Base-by-base conservation (phyloP, 2,888 invertebrate genomes). In the Calliopum simillimum region DNA sequence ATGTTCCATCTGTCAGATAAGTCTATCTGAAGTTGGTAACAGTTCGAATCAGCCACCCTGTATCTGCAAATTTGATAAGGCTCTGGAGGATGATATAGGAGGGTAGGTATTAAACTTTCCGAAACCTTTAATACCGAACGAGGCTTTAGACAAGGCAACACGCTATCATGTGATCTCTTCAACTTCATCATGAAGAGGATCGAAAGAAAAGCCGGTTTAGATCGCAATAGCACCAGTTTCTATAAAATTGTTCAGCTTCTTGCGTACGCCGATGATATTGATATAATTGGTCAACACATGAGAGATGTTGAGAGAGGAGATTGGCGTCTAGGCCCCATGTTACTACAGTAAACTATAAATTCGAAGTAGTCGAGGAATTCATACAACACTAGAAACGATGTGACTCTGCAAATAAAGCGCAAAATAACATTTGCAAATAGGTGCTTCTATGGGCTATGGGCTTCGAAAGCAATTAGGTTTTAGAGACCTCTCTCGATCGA, bases 121-220 rank as follows among this genome's bases (percentile, higher is more conserved):
- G 63, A 65, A 14, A 44, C 67, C 1, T 68, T 68, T n/a, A n/a
- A n/a, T n/a, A n/a, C n/a, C n/a, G 55, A 68, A 68, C 47, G 58
- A 66, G 69, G 69, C 23, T 63, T 71, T 64, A 63, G 66, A 69
- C 63, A 73, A 53, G 62, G 66, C 23, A 70, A 67, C 19, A 47
- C 63, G 8, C 16, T 72, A 21, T 70, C 68, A 47, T 66, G 70
- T 51, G 66, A 70, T 25, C 56, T 65, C 47, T 71, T 68, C 41
- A 71, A 71, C 53, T 8, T 68, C 13, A 33, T 58, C 11, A 46
- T 68, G 53, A 43, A 63, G 47, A 68, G 49, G 41, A 55, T 58
- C 4, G 56, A 33, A 44, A 44, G 44, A 44, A 13, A 8, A 11
- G 44, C 44, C 8, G 11, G 13, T 11, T 13, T 44, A 8, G 11